Evolutionary conservation across 2,797 vertebrate species (phyloP), one percentile per base, ranked within the genome.

Genomic region (Neosilurus mollespiculum): DNA sequence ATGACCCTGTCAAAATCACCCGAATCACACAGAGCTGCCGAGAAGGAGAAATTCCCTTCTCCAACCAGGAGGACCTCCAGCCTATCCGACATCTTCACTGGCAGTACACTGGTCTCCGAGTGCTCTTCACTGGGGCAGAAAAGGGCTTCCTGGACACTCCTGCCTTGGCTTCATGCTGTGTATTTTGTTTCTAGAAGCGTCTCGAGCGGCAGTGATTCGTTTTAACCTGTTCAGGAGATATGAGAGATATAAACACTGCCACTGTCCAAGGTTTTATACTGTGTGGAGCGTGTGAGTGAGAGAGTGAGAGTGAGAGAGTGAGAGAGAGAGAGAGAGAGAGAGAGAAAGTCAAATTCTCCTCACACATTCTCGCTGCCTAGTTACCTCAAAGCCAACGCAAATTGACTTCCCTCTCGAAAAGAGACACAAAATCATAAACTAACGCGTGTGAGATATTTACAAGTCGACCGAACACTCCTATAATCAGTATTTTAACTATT

Each of bases 11-110:
- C 30, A 15, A 78, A 90, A 0, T 85, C 86, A 1, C 86, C 90
- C 1, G 22, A 80, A 83, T 91, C 90, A 72, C 94, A 92, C 12
- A 96, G 81, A 8, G 93, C 89, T 0, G 94, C 95, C 0, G 97
- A 94, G 87, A 97, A 98, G 0, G 98, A 98, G 89, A 98, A 99
- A 89, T 99, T 99, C n/a, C 98, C 97, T 85, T 98, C 98, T 73
- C 97, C 98, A 34, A 99, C 94, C 87, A 99, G 90, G 62, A 99
- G 91, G 78, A 96, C 85, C 30, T 93, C 90, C 75, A 89, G 89
- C 3, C 0, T 66, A 8, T 37, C 69, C 18, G 84, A 83, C 87
- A 88, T 89, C 43, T 75, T 56, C 49, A 43, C 2, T 3, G 34
- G 51, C 54, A 9, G 69, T n/a, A 9, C 12, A 51, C 65, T 43